A percentile compares a stretch with the other conserved stretches of the same genome.
Evolutionary conservation across 2,888 invertebrate species (phyloP).

Genomic region (Drosophila paramelanica): DNA sequence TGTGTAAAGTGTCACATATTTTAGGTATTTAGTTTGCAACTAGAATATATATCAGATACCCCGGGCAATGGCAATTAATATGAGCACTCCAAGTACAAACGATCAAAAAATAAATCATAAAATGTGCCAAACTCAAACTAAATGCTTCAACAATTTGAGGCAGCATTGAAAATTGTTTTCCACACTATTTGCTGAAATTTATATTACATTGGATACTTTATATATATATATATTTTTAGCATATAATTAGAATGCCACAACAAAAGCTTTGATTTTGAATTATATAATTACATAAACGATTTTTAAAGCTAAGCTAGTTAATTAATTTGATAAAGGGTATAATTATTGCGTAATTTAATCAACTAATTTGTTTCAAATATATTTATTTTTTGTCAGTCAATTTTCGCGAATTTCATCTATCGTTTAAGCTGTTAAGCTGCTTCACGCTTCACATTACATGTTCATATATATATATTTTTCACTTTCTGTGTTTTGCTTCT

Average conservation of each 20-base stretch:
- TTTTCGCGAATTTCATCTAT: slow-evolving; percentile 9
- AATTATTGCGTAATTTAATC: slow-evolving; percentile 8
- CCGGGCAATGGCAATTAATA: slow-evolving; percentile 62
- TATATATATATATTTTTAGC: slow-evolving; percentile 25
- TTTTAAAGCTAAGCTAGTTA: neutral
- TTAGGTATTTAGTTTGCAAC: slow-evolving; percentile 49
- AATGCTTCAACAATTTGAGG: slow-evolving; percentile 24
- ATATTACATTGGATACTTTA: slow-evolving; percentile 59
- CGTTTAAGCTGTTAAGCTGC: slow-evolving; percentile 42
- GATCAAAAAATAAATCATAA: slow-evolving; percentile 27
- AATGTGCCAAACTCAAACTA: slow-evolving; percentile 12
- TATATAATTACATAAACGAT: neutral
- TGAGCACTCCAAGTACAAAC: slow-evolving; percentile 40
- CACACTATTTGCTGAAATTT: neutral
- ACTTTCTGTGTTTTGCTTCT: slow-evolving; percentile 3
- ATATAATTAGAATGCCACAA: slow-evolving; percentile 8
- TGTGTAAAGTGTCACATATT: slow-evolving; percentile 57
- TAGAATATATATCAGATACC: neutral
- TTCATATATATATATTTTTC: neutral
- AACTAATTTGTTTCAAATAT: neutral
- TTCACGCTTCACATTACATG: slow-evolving; percentile 8
- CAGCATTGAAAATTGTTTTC: slow-evolving; percentile 8
- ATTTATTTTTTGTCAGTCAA: neutral
- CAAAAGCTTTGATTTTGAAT: neutral
- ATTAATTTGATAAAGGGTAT: neutral